Evolutionary conservation across 1,140 invertebrate genomes (phyloP).

Genomic region (Drosophila ambigua): DNA sequence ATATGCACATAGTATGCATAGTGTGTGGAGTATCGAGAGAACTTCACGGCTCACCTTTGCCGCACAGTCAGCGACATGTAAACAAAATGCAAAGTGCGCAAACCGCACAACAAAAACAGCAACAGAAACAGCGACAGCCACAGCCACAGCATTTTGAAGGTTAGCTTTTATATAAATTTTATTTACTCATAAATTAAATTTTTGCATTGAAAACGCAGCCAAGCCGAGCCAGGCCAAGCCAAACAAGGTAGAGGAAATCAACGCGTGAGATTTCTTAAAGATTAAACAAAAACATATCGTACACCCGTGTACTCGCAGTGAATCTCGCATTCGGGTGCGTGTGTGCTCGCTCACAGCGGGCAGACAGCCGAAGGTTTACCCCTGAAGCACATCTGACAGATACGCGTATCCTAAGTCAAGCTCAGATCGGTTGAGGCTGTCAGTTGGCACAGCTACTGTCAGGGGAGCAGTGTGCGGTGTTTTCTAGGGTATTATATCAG

Average conservation of each 20-base stretch:
- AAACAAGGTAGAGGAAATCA: constrained; percentile 49
- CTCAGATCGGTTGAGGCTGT: neutral
- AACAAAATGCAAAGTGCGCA: constrained; percentile 68
- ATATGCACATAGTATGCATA: too few species aligned
- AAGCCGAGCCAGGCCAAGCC: constrained; percentile 14
- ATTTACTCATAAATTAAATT: constrained; percentile 71
- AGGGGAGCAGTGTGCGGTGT: too few species aligned
- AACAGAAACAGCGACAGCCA: constrained; percentile 35
- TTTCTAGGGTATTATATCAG: too few species aligned
- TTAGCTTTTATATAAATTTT: constrained; percentile 60
- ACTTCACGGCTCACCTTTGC: constrained; percentile 42
- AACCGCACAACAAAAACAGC: constrained; percentile 30
- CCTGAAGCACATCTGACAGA: constrained; percentile 20
- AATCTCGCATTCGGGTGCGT: too few species aligned
- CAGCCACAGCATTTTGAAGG: constrained; percentile 46
- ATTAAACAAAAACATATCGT: constrained; percentile 17
- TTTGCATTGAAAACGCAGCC: constrained; percentile 63
- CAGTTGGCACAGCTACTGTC: too few species aligned
- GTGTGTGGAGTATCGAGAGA: constrained; percentile 16
- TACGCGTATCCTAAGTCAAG: neutral
- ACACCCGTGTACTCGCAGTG: neutral
- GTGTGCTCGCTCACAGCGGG: constrained; percentile 19
- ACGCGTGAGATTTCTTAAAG: constrained; percentile 41
- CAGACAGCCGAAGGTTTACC: constrained; percentile 30
- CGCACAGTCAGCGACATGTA: constrained; percentile 58